Base-by-base conservation (phyloP, 1,140 invertebrate species). In the Choristoneura fumiferana region DNA sequence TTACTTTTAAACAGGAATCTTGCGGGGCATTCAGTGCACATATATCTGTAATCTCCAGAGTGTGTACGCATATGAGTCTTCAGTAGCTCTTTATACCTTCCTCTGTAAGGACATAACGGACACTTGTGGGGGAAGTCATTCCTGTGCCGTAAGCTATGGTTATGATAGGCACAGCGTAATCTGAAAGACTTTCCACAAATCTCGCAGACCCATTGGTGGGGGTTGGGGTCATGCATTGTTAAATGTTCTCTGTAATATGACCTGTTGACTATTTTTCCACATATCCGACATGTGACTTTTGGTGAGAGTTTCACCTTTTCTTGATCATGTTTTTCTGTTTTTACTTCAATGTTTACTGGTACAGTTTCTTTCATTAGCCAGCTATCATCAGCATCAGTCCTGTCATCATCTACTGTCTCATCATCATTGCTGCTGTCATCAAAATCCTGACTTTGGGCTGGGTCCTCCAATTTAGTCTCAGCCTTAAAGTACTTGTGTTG, bases 11-110 rank as follows among this genome's bases (percentile, higher is more conserved):
- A 90, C 4, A 89, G 67, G 58, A 91, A 91, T 40, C 83, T 67
- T 35, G 90, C 90, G 0, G 82, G 81, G 59, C 91, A 91, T 73
- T 90, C 78, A 22, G 90, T 87, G 66, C 91, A 91, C 78, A 83
- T 79, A 53, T 91, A 91, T 29, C 84, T 79, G 49, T 85, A 90
- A 69, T 87, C 90, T 55, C 83, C 86, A 38, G 85, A 89, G 54
- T 91, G 90, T 4, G 81, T 86, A 39, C 88, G 68, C 81, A 91
- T 89, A 58, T 91, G 91, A 29, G 79, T 87, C 63, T 84, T 89
- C n/a, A 91, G 62, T 2, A 81, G 55, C 49, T 78, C 78, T 4
- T 64, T 69, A 68, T 84, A 84, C 54, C 76, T 69, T 15, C 73
- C 83, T 63, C 73, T 74, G 40, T 86, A 89, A 39, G 84, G 84